A percentile compares a stretch with the other conserved stretches of the same genome.
phyloP scores from a whole-genome alignment of 2,113 vertebrate species.

The Peucedramus taeniatus region DNA sequence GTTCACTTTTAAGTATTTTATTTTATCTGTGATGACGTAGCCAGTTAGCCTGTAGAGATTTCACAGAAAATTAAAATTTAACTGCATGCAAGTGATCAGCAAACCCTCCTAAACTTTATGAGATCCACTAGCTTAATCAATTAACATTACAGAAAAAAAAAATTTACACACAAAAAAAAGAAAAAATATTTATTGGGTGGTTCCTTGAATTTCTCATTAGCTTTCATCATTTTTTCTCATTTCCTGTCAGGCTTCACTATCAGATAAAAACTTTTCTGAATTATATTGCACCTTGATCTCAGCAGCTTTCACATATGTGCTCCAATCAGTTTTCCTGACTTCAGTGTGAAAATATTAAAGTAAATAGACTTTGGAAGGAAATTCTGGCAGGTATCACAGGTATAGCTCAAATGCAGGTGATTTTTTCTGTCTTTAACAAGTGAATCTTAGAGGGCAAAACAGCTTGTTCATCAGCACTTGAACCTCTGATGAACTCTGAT shows the following conservation, averaged over 20 bases:
- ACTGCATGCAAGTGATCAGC: background rate
- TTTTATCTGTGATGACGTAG: background rate
- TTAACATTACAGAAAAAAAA: background rate
- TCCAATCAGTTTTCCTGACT: background rate
- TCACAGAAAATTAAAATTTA: background rate
- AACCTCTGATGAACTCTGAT: background rate
- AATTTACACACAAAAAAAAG: too few species aligned
- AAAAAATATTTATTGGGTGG: background rate
- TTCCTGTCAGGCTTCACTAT: background rate
- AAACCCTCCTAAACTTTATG: background rate
- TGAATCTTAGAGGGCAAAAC: background rate
- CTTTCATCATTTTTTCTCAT: background rate
- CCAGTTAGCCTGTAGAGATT: background rate
- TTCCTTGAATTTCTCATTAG: background rate
- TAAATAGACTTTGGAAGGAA: background rate
- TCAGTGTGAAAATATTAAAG: background rate
- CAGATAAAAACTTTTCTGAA: background rate
- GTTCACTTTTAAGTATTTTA: background rate
- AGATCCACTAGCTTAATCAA: background rate
- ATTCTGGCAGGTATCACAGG: background rate
- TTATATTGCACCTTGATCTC: background rate
- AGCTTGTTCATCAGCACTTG: background rate
- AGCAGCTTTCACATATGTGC: background rate
- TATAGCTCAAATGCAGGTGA: background rate
- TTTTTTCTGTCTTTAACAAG: background rate